Percentiles rank a stretch among this genome's conserved stretches.
phyloP scores from a whole-genome alignment of 2,888 invertebrate species.

The Leucozona laternaria region DNA sequence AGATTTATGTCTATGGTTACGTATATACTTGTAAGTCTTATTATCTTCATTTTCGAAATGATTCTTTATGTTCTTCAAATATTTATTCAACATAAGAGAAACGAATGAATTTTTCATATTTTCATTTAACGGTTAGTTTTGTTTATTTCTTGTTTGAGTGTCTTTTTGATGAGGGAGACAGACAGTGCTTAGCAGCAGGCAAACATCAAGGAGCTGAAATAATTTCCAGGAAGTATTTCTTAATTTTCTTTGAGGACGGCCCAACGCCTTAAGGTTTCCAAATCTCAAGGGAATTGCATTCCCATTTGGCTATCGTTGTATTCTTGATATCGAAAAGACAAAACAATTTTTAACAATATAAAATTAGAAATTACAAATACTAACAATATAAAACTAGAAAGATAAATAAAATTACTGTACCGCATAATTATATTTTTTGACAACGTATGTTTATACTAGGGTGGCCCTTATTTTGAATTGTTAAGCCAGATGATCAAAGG shows the following conservation, averaged over 20 bases:
- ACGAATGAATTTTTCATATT: slow-evolving; percentile 51
- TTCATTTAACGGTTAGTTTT: neutral
- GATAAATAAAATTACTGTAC: neutral
- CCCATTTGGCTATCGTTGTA: too few species aligned
- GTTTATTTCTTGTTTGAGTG: neutral
- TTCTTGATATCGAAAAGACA: too few species aligned
- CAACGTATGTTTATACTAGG: too few species aligned
- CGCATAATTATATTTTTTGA: too few species aligned
- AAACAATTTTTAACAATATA: too few species aligned
- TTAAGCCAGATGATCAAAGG: too few species aligned
- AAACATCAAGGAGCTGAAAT: neutral
- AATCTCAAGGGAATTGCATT: neutral
- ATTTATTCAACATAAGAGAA: slow-evolving; percentile 43
- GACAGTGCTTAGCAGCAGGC: neutral
- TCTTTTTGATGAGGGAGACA: neutral
- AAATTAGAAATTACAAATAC: too few species aligned
- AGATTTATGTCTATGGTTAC: slow-evolving; percentile 18
- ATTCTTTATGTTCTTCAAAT: slow-evolving; percentile 38
- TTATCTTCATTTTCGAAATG: neutral
- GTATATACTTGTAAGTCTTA: neutral
- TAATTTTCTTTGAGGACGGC: neutral
- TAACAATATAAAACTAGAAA: too few species aligned
- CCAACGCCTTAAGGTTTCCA: neutral
- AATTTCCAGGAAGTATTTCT: neutral
- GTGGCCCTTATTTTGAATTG: too few species aligned